Percentiles rank a stretch among this genome's conserved stretches.
Evolutionary conservation across 2,797 vertebrate genomes (phyloP).

Genomic region (Phaenicophaeus curvirostris): DNA sequence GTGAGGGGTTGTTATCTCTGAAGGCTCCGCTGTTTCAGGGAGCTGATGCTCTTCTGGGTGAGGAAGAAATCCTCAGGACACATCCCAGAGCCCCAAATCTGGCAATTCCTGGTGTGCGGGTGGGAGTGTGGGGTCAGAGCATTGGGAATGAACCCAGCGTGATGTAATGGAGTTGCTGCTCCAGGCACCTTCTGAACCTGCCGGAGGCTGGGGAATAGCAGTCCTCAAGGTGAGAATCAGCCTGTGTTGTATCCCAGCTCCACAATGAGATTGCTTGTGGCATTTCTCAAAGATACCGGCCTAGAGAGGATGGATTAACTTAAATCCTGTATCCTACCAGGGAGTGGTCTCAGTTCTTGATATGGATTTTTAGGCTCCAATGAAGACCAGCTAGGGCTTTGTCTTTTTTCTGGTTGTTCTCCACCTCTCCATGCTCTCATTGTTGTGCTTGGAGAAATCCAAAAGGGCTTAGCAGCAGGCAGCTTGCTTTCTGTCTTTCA

Average conservation of each 20-base stretch:
- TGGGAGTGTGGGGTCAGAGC: not conserved
- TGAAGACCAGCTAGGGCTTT: not conserved
- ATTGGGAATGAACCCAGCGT: not conserved
- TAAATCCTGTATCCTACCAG: not conserved
- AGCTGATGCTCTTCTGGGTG: slow-evolving; percentile 9
- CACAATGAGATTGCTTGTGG: not conserved
- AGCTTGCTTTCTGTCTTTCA: slow-evolving; percentile 3
- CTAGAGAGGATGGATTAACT: not conserved
- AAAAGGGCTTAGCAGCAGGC: not conserved
- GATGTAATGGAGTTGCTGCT: accelerated
- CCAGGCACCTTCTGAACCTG: not conserved
- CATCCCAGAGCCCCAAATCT: not conserved
- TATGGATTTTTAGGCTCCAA: not conserved
- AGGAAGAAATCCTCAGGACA: slow-evolving; percentile 29
- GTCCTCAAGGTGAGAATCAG: not conserved
- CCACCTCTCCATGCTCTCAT: not conserved
- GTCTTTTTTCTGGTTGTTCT: not conserved
- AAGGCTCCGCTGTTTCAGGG: slow-evolving; percentile 1
- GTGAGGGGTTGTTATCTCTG: slow-evolving; percentile 21
- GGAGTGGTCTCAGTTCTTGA: not conserved
- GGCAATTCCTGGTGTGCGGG: not conserved
- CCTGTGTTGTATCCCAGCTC: not conserved
- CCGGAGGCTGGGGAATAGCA: not conserved
- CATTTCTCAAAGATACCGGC: not conserved
- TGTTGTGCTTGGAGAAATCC: not conserved